Evolutionary conservation across 2,888 invertebrate species (phyloP).

Genomic region (Auanema freiburgensis): DNA sequence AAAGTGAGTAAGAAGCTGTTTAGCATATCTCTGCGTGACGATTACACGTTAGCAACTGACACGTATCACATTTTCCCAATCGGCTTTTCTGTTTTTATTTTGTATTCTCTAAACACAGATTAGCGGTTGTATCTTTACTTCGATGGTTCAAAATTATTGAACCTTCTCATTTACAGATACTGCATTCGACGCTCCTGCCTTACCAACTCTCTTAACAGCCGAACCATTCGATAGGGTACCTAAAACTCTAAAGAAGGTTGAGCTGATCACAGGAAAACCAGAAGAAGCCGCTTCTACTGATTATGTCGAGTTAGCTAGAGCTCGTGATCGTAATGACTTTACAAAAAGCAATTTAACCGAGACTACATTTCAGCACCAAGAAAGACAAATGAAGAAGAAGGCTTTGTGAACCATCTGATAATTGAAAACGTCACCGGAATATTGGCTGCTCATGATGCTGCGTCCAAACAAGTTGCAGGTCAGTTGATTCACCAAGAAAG

Average conservation of each 20-base stretch:
- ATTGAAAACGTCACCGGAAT: slow-evolving; percentile 23
- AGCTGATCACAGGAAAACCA: slow-evolving; percentile 27
- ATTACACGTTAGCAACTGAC: neutral
- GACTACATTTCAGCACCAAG: no score
- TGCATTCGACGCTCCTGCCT: no score
- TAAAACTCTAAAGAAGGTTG: slow-evolving; percentile 15
- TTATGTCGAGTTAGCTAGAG: neutral
- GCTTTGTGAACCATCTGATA: slow-evolving; percentile 42
- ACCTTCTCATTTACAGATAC: no score
- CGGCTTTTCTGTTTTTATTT: no score
- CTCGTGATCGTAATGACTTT: neutral
- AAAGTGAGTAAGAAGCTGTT: slow-evolving; percentile 3
- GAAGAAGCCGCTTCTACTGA: slow-evolving; percentile 24
- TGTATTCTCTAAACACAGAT: no score
- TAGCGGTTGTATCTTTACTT: no score
- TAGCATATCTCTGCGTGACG: neutral
- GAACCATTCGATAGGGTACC: slow-evolving; percentile 10
- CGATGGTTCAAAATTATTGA: no score
- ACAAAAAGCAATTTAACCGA: neutral
- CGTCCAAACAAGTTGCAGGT: no score
- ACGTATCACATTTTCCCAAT: neutral
- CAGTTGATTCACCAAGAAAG: no score
- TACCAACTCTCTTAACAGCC: neutral
- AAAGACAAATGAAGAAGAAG: slow-evolving; percentile 15
- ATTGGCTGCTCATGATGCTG: slow-evolving; percentile 12